Evolutionary conservation across 2,888 invertebrate species (phyloP).

Genomic region (Sacculina carcini): DNA sequence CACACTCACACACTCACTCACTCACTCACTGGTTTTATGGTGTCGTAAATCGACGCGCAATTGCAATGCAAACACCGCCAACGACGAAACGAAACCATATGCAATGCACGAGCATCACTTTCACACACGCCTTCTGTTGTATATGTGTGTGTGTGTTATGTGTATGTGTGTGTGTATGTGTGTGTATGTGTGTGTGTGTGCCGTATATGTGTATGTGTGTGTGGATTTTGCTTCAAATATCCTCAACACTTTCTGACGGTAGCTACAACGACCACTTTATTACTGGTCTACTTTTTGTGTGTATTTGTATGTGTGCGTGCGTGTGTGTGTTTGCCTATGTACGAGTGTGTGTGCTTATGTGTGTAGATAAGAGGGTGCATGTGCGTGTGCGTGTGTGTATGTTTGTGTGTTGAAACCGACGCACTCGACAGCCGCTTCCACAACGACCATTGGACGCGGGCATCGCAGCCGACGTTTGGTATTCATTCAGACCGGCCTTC

Average conservation of each 20-base stretch:
- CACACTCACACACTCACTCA: slow-evolving; percentile 3
- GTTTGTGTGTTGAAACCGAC: not conserved
- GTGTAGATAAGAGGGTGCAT: too few relatives aligned
- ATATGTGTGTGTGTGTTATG: not conserved
- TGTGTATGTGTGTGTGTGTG: too few relatives aligned
- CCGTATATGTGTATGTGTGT: too few relatives aligned
- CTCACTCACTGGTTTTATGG: not conserved
- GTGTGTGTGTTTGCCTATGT: slow-evolving; percentile 2
- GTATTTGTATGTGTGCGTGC: slow-evolving; percentile 5
- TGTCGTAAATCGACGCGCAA: not conserved
- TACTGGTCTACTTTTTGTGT: too few relatives aligned
- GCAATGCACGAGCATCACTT: too few relatives aligned
- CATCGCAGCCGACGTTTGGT: too few relatives aligned
- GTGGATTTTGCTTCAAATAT: not conserved
- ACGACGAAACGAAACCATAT: too few relatives aligned
- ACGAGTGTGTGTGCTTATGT: slow-evolving; percentile 2
- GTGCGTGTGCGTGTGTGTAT: not conserved
- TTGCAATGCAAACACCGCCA: too few relatives aligned
- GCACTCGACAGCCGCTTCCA: too few relatives aligned
- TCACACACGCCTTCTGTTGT: not conserved
- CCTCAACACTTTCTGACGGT: not conserved
- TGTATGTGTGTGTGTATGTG: too few relatives aligned
- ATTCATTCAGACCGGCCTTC: too few relatives aligned
- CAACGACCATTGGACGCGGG: too few relatives aligned
- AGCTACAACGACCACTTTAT: not conserved